Base-by-base conservation (phyloP, 2,888 invertebrate species). In the Tanytarsus gracilentus region DNA sequence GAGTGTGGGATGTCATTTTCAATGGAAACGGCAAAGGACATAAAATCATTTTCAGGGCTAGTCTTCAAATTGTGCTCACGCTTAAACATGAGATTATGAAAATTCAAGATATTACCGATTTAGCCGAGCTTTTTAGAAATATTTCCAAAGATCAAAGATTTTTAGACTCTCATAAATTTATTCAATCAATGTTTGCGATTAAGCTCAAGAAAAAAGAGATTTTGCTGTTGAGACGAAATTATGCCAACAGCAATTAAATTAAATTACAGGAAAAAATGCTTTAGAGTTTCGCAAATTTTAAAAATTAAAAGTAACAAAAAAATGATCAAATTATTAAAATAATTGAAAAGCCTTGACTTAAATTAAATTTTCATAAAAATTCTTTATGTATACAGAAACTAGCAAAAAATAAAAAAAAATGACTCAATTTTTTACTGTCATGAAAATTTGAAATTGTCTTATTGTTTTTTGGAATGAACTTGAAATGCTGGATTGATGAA, bases 1-100 rank as follows among this genome's bases (percentile, higher is more conserved):
- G 96, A 68, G 88, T 96, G 74, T 96, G 96, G 95, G 96, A 97
- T 74, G 93, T 94, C 69, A 76, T 96, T 62, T 95, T 97, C 76
- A 86, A 88, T 67, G 96, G n/a, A n/a, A n/a, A n/a, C n/a, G n/a
- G n/a, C n/a, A n/a, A 97, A 74, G 96, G 96, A 44, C 88, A 88
- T 62, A 95, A 95, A 66, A 72, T 68, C 76, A 86, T 96, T 65
- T 90, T 96, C 71, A 80, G 95, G 65, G 93, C 92, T 2, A 91
- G 90, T 58, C 69, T 96, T 64, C 86, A 92, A 8, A 77, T 96
- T 66, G 85, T 96, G 63, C 83, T 83, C 67, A 77, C 81, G 61
- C 87, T 90, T 69, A 79, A 80, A 67, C 76, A 79, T 9, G 78
- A 80, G 63, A 83, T 96, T 65, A 75, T 93, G 69, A 79, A 79